Conservation (phyloP, 2,888 invertebrate genomes). For the Caenorhabditis zanzibari region DNA sequence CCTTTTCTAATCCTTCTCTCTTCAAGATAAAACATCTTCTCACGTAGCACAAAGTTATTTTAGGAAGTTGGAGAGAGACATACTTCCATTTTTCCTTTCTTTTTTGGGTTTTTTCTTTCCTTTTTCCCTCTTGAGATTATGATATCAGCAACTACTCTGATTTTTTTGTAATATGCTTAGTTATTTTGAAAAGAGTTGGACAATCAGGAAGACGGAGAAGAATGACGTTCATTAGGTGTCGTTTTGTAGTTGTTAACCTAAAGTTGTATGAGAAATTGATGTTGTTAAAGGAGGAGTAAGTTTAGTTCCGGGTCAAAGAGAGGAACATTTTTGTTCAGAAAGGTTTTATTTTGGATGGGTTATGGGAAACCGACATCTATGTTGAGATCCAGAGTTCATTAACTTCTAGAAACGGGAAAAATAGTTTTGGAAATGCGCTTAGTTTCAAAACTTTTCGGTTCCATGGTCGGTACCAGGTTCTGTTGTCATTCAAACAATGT, state of each 20-base stretch:
- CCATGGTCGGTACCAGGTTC: no score
- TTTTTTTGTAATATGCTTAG: neutral
- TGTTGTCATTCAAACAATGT: no score
- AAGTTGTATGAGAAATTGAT: neutral
- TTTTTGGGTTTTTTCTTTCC: no score
- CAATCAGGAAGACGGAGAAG: no score
- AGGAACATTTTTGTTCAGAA: no score
- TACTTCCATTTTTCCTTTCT: neutral
- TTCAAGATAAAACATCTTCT: constrained; percentile 15
- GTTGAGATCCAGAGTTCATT: no score
- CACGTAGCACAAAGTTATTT: constrained; percentile 20
- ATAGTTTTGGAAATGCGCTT: no score
- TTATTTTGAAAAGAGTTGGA: neutral
- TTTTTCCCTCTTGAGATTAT: no score
- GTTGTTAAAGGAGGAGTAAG: neutral
- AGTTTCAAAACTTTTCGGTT: no score
- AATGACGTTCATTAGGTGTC: neutral
- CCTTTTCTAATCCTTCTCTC: neutral
- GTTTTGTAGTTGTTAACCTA: neutral
- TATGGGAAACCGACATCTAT: no score
- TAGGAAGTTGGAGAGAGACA: neutral
- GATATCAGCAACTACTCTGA: neutral
- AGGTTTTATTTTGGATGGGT: neutral
- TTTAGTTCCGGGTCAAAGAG: constrained; percentile 7
- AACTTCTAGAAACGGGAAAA: no score